Conservation (phyloP, 2,113 vertebrate genomes). For the Chunga burmeisteri region DNA sequence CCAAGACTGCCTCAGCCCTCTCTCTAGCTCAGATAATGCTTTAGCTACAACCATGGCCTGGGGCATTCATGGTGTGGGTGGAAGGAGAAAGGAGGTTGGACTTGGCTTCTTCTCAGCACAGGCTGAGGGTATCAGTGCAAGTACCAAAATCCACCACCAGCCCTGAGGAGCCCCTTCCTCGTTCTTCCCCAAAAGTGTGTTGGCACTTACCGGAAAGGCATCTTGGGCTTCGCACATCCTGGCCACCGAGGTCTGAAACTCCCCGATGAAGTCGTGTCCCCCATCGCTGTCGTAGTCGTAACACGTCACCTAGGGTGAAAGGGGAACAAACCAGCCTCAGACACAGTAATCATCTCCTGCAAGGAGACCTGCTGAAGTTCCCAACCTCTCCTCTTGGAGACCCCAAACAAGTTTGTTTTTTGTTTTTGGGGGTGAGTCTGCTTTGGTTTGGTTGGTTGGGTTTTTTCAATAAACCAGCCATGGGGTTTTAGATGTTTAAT, state of each 20-base stretch:
- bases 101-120: neutral
- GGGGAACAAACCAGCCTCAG: neutral
- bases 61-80: fast-evolving
- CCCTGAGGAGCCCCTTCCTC: neutral
- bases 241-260: constrained; percentile 87
- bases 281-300: constrained; percentile 96
- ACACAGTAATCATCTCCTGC: fast-evolving
- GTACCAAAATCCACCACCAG: neutral
- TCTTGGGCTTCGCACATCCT: constrained; percentile 91
- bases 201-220: constrained; percentile 77
- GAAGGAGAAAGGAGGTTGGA: neutral
- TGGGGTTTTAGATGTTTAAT: neutral
- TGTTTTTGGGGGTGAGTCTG: neutral
- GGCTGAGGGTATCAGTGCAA: neutral
- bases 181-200: fast-evolving
- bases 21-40: neutral
- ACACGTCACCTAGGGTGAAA: constrained; percentile 82
- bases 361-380: neutral
- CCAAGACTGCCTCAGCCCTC: neutral
- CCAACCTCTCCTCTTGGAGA: neutral
- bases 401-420: neutral
- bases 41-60: neutral
- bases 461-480: neutral
- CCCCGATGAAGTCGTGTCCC: constrained; percentile 96
- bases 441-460: neutral